These are phyloP conservation scores for Eupeodes luniger DNA, from an alignment of 2,888 invertebrate genomes.

Conservation along the genomic window DNA sequence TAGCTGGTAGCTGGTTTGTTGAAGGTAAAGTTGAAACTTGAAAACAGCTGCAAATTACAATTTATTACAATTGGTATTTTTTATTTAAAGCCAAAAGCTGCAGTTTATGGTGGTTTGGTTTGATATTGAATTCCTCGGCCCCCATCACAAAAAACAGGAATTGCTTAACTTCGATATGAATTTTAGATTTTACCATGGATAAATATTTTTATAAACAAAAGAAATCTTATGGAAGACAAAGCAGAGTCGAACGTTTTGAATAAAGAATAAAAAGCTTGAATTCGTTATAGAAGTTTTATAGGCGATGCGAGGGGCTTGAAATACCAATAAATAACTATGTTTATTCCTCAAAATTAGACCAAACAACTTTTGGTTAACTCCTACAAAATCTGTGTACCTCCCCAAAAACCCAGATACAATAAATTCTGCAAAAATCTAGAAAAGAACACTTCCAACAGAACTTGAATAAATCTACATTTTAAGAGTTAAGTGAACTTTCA, in stretches of 20 bases:
- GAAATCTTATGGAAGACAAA: conserved; percentile 10
- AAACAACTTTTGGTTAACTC: not conserved
- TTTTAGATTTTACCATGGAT: not conserved
- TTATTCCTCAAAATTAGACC: not conserved
- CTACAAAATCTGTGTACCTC: not conserved
- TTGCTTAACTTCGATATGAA: not conserved
- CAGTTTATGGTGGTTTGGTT: conserved; percentile 11
- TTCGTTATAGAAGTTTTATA: too few species aligned
- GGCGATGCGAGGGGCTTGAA: not conserved
- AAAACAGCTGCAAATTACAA: conserved; percentile 74
- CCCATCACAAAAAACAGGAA: conserved; percentile 23
- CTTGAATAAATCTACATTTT: not conserved
- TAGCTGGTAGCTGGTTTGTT: too few species aligned
- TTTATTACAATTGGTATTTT: conserved; percentile 52
- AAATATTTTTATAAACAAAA: conserved; percentile 3
- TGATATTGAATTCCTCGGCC: conserved; percentile 15
- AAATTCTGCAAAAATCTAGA: not conserved
- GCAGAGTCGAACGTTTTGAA: not conserved
- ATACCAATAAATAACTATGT: not conserved
- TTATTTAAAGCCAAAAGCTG: conserved; percentile 35
- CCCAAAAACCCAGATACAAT: not conserved
- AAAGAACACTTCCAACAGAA: not conserved
- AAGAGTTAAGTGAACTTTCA: not conserved
- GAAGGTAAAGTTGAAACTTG: conserved; percentile 35
- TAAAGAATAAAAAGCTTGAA: not conserved